These are phyloP conservation scores for Dyspetes luteomarginatus DNA, from an alignment of 2,888 invertebrate species.

Conservation along the genomic window DNA sequence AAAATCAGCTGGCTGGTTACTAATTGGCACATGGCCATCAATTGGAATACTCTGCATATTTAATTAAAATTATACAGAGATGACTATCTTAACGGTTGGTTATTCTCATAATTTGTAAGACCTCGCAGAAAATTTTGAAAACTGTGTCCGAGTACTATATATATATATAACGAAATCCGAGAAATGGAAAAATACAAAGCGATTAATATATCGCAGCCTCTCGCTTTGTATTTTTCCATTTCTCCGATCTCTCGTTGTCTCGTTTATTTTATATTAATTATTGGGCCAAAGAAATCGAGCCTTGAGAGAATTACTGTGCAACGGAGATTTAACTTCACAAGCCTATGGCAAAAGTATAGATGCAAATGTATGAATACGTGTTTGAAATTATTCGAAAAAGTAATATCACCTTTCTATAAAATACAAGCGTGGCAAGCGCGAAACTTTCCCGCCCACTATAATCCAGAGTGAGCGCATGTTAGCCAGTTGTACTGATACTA, in stretches of 20 bases:
- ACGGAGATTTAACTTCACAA: constrained; percentile 13
- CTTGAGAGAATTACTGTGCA: constrained; percentile 16
- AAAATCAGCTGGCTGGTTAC: too few relatives aligned
- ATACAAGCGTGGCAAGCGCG: constrained; percentile 72
- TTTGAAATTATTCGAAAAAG: constrained; percentile 66
- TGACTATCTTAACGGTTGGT: background rate
- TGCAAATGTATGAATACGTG: constrained; percentile 11
- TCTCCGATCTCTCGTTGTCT: constrained; percentile 37
- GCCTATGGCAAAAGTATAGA: background rate
- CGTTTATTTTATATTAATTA: constrained; percentile 55
- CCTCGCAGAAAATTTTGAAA: constrained; percentile 20
- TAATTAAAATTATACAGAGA: too few relatives aligned
- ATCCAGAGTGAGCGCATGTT: constrained; percentile 49
- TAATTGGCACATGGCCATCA: too few relatives aligned
- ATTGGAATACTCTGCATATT: too few relatives aligned
- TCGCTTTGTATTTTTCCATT: constrained; percentile 44
- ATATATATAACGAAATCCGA: constrained; percentile 8
- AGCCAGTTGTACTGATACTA: constrained; percentile 20
- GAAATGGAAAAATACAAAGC: constrained; percentile 49
- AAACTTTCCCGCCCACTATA: constrained; percentile 79
- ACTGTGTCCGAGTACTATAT: constrained; percentile 23
- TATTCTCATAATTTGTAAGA: constrained; percentile 8
- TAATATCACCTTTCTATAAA: constrained; percentile 73
- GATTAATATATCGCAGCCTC: too few relatives aligned
- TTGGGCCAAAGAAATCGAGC: constrained; percentile 39